These are phyloP conservation scores for Diaprepes abbreviatus DNA, from an alignment of 2,888 invertebrate genomes.

Conservation along the genomic window DNA sequence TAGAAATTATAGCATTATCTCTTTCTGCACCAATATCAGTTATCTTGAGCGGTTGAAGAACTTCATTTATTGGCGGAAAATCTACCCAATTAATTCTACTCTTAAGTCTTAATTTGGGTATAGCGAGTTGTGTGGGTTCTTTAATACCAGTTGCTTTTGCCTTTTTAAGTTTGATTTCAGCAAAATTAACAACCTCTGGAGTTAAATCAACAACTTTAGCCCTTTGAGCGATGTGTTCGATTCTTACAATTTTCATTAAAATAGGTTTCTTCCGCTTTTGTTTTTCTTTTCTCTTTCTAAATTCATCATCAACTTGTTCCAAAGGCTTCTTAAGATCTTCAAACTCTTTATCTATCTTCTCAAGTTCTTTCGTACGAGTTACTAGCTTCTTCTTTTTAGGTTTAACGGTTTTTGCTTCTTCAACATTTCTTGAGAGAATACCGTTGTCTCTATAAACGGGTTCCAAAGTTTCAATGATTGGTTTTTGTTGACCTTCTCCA, in stretches of 20 bases:
- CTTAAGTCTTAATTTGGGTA: conserved; percentile 79
- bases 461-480: conserved; percentile 61
- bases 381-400: conserved; percentile 62
- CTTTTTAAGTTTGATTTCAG: conserved; percentile 75
- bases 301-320: conserved; percentile 57
- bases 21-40: conserved; percentile 60
- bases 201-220: conserved; percentile 71
- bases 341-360: conserved; percentile 60
- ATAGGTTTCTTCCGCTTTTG: conserved; percentile 59
- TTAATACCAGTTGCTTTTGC: conserved; percentile 57
- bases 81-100: conserved; percentile 75
- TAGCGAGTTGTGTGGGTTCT: conserved; percentile 60
- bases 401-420: conserved; percentile 66
- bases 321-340: conserved; percentile 58
- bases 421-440: conserved; percentile 68
- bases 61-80: conserved; percentile 63
- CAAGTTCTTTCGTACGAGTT: conserved; percentile 59
- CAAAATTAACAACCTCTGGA: conserved; percentile 73
- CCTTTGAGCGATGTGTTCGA: conserved; percentile 69
- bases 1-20: conserved; percentile 67
- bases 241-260: conserved; percentile 57
- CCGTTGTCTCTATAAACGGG: conserved; percentile 64
- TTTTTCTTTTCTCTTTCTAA: conserved; percentile 63
- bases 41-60: conserved; percentile 59
- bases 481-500: conserved; percentile 58